phyloP scores from a whole-genome alignment of 2,888 invertebrate genomes.

The Archaeoteleia sp. region DNA sequence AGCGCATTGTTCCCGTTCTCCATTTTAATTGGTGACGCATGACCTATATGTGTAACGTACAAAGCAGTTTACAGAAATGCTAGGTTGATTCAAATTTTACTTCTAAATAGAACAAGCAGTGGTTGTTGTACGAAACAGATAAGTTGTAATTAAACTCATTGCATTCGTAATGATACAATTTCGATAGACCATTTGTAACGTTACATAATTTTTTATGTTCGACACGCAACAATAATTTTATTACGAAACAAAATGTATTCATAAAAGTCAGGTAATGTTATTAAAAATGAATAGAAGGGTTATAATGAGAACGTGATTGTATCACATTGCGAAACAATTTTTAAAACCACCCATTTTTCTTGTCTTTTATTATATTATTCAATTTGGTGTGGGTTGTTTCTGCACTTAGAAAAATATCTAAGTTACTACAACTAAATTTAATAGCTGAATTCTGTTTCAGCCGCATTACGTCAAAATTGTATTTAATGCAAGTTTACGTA shows the following conservation, averaged over 20 bases:
- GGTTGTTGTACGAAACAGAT: conserved; percentile 10
- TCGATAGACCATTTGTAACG: too few relatives aligned
- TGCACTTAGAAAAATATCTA: too few relatives aligned
- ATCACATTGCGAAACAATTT: conserved; percentile 37
- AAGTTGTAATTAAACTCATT: conserved; percentile 1
- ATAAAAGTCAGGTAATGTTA: conserved; percentile 33
- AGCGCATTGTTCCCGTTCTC: conserved; percentile 24
- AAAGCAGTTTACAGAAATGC: conserved; percentile 24
- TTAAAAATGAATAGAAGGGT: conserved; percentile 39
- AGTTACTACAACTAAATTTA: too few relatives aligned
- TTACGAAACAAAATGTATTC: conserved; percentile 28
- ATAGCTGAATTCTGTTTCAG: too few relatives aligned
- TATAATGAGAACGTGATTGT: conserved; percentile 29
- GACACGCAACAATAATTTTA: conserved; percentile 37
- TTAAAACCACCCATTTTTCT: too few relatives aligned
- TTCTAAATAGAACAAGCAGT: conserved; percentile 1
- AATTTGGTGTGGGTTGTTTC: too few relatives aligned
- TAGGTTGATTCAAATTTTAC: conserved; percentile 20
- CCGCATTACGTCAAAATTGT: too few relatives aligned
- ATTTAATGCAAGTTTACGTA: too few relatives aligned
- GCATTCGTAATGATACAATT: too few relatives aligned
- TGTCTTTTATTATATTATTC: too few relatives aligned
- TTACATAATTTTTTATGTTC: conserved; percentile 29
- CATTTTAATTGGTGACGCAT: conserved; percentile 33
- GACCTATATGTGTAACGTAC: conserved; percentile 34